Conservation (phyloP, 2,113 vertebrate genomes). For the Tachysurus fulvidraco region DNA sequence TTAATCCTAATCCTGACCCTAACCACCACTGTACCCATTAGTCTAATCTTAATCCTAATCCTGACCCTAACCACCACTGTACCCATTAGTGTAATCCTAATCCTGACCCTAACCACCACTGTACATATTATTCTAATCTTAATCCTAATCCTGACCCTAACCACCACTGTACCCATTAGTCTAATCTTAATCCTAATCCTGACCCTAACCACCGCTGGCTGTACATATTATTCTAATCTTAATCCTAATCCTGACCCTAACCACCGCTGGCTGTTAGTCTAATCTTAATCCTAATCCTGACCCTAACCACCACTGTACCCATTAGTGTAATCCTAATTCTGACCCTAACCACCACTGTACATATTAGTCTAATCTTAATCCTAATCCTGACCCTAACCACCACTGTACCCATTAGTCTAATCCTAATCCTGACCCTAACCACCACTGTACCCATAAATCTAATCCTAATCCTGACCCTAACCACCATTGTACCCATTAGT, state of each 20-base stretch:
- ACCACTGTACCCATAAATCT: background rate
- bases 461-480: background rate
- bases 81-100: background rate
- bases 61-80: background rate
- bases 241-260: background rate
- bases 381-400: background rate
- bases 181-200: background rate
- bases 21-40: background rate
- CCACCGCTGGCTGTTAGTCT: background rate
- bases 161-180: background rate
- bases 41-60: conserved; percentile 1
- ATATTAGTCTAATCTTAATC: background rate
- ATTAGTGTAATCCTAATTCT: background rate
- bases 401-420: background rate
- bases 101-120: background rate
- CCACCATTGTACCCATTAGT: background rate
- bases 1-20: background rate
- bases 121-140: background rate
- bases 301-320: background rate
- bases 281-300: background rate
- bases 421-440: background rate
- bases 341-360: background rate
- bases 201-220: background rate
- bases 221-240: background rate
- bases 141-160: background rate